Conservation (phyloP, 2,888 invertebrate species). For the Archips xylosteana region DNA sequence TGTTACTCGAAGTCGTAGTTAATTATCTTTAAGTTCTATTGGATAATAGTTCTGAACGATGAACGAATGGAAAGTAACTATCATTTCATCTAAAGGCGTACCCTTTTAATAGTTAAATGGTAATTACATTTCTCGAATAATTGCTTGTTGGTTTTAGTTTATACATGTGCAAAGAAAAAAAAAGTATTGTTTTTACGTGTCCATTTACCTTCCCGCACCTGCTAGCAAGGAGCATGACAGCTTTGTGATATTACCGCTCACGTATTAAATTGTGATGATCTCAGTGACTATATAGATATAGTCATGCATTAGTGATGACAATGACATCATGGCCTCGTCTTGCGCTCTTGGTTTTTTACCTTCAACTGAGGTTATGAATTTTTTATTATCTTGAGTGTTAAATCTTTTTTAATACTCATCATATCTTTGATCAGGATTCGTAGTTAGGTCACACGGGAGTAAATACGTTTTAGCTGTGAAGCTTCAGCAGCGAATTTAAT, state of each 20-base stretch:
- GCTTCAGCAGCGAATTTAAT: neutral
- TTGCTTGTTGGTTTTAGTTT: neutral
- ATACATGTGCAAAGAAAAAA: neutral
- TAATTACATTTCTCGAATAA: neutral
- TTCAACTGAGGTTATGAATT: slow-evolving; percentile 30
- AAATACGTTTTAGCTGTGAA: neutral
- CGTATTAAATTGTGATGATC: slow-evolving; percentile 71
- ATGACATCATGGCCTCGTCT: slow-evolving; percentile 74
- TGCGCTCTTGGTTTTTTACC: slow-evolving; percentile 42
- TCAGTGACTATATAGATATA: slow-evolving; percentile 63
- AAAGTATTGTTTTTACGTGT: neutral
- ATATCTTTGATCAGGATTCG: neutral
- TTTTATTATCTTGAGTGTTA: neutral
- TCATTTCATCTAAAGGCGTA: slow-evolving; percentile 19
- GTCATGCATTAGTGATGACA: slow-evolving; percentile 63
- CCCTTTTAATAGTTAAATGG: slow-evolving; percentile 19
- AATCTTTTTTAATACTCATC: neutral
- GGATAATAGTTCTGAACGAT: slow-evolving; percentile 5
- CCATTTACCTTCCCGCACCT: slow-evolving; percentile 31
- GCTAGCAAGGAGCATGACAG: slow-evolving; percentile 8
- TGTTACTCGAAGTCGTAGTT: slow-evolving; percentile 1
- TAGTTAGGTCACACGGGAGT: neutral
- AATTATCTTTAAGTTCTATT: slow-evolving; percentile 14
- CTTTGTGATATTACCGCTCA: slow-evolving; percentile 52
- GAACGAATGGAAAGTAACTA: slow-evolving; percentile 22